Conservation (phyloP, 2,797 vertebrate genomes). For the Melanotaenia trifasciata region DNA sequence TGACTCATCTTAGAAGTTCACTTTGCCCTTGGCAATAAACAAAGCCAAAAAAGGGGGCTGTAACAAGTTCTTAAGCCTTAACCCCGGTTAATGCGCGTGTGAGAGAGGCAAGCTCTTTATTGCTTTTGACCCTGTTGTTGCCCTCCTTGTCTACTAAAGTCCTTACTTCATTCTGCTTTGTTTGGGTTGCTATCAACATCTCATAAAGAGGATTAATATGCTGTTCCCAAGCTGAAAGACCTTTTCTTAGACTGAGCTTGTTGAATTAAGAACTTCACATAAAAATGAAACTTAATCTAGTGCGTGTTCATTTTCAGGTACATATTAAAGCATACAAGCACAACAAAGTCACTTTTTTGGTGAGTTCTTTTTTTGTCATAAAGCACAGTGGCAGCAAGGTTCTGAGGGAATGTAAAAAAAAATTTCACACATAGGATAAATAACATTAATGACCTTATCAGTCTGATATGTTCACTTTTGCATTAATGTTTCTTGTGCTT, state of each 20-base stretch:
- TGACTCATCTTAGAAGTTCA: constrained; percentile 26
- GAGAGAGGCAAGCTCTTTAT: constrained; percentile 40
- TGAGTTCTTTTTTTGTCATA: not conserved
- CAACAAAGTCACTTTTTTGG: not conserved
- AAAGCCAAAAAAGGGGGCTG: constrained; percentile 24
- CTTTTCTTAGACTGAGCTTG: not conserved
- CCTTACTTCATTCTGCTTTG: constrained; percentile 13
- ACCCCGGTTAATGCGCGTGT: constrained; percentile 24
- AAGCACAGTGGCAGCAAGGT: not conserved
- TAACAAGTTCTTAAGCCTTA: constrained; percentile 39
- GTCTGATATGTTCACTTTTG: not conserved
- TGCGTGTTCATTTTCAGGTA: not conserved
- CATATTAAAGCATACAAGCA: not conserved
- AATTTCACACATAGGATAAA: not conserved
- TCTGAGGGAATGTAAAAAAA: not conserved
- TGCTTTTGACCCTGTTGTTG: constrained; percentile 52
- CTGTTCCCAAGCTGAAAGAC: not conserved
- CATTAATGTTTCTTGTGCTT: not conserved
- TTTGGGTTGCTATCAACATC: constrained; percentile 33
- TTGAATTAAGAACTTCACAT: constrained; percentile 1
- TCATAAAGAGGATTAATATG: constrained; percentile 21
- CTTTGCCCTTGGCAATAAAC: constrained; percentile 18
- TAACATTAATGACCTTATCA: not conserved
- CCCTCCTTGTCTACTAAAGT: constrained; percentile 32
- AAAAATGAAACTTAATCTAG: not conserved